Conservation (phyloP, 2,888 invertebrate genomes). For the Melanchra persicariae region DNA sequence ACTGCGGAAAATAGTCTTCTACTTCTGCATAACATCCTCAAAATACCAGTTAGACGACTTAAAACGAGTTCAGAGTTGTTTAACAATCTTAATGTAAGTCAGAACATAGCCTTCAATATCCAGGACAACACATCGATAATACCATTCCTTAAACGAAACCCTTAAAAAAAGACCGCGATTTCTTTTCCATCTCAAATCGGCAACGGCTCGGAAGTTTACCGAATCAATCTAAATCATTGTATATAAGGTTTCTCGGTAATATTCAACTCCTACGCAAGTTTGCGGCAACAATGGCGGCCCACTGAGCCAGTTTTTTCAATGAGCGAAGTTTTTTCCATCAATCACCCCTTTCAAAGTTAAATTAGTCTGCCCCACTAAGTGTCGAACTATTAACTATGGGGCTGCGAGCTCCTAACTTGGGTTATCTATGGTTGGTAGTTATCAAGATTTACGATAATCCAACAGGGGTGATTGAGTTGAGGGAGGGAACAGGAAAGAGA, state of each 20-base stretch:
- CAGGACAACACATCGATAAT: neutral
- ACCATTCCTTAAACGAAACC: neutral
- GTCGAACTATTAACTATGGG: conserved; percentile 64
- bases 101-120: neutral
- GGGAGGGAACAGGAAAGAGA: neutral
- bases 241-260: conserved; percentile 48
- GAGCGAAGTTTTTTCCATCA: conserved; percentile 62
- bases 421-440: neutral
- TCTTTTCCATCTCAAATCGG: conserved; percentile 6
- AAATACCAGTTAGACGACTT: too few relatives aligned
- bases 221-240: conserved; percentile 50
- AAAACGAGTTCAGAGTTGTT: neutral
- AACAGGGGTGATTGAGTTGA: neutral
- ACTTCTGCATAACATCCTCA: neutral
- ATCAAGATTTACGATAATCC: conserved; percentile 40
- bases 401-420: neutral
- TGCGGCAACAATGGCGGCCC: conserved; percentile 44
- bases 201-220: conserved; percentile 29
- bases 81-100: neutral
- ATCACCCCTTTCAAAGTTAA: conserved; percentile 68
- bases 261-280: conserved; percentile 56
- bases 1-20: too few relatives aligned
- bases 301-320: conserved; percentile 60
- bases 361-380: conserved; percentile 62
- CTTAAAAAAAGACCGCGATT: neutral